Percentiles rank a stretch among this genome's conserved stretches.
Conservation (phyloP, 1,140 invertebrate species). For the Anagrus nilaparvatae region DNA sequence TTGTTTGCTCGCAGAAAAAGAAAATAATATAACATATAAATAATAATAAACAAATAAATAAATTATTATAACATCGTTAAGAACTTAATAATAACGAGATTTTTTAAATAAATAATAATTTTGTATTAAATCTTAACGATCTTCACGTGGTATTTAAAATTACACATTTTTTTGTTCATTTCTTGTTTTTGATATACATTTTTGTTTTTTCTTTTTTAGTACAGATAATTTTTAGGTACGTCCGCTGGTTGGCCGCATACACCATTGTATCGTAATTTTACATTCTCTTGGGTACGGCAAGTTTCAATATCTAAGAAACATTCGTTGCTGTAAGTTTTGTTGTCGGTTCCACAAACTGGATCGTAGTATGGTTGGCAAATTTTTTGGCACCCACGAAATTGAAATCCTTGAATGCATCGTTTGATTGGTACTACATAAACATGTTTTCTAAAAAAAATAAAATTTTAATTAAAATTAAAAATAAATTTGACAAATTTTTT, state of each 20-base stretch:
- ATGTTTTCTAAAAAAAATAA: conserved; percentile 56
- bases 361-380: conserved; percentile 79
- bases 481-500: background rate
- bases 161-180: too few species aligned
- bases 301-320: conserved; percentile 88
- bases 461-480: too few species aligned
- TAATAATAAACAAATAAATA: conserved; percentile 17
- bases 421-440: conserved; percentile 79
- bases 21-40: conserved; percentile 16
- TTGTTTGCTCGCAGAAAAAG: too few species aligned
- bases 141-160: too few species aligned
- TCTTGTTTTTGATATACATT: background rate
- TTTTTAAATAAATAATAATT: background rate
- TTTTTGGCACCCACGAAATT: conserved; percentile 73
- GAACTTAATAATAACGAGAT: background rate
- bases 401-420: conserved; percentile 69
- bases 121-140: too few species aligned
- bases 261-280: conserved; percentile 54
- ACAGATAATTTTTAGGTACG: conserved; percentile 61
- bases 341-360: conserved; percentile 81
- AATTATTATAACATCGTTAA: conserved; percentile 2
- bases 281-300: conserved; percentile 64
- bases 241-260: conserved; percentile 58
- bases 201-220: conserved; percentile 28
- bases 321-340: conserved; percentile 82